These are phyloP conservation scores for Macrobrachium rosenbergii DNA, from an alignment of 1,140 invertebrate genomes.

Conservation along the genomic window DNA sequence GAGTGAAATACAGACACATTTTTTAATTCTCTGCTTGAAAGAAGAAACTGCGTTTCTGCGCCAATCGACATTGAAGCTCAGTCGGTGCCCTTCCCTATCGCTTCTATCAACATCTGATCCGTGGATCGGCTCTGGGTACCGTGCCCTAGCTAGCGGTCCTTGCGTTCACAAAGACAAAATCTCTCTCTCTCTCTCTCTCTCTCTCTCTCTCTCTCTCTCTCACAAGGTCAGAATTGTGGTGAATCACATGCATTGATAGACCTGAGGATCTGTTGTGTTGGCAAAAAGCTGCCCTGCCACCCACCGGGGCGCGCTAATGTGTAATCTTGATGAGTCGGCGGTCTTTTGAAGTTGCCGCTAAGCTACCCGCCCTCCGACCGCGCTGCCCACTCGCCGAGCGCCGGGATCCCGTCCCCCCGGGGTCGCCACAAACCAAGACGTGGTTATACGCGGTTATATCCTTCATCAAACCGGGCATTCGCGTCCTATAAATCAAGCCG, in stretches of 20 bases:
- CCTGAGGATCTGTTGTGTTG: conserved; percentile 53
- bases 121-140: no score
- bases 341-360: conserved; percentile 54
- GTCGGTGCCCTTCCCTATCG: background rate
- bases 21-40: no score
- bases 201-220: conserved; percentile 26
- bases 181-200: conserved; percentile 16
- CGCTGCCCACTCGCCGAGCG: conserved; percentile 5
- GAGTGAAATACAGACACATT: no score
- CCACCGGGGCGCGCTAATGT: conserved; percentile 61
- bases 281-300: conserved; percentile 58
- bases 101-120: conserved; percentile 39
- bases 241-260: conserved; percentile 64
- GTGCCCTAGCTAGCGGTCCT: no score
- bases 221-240: conserved; percentile 64
- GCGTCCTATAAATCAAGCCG: conserved; percentile 50
- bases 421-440: conserved; percentile 7
- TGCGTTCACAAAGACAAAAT: no score
- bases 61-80: no score
- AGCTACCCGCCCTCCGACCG: conserved; percentile 31
- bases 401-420: conserved; percentile 16
- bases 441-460: conserved; percentile 36
- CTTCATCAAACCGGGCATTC: conserved; percentile 44
- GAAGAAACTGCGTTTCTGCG: no score
- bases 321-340: conserved; percentile 61